Percentiles rank a stretch among this genome's conserved stretches.
Conservation (phyloP, 1,140 invertebrate genomes). For the Drosophila orena region DNA sequence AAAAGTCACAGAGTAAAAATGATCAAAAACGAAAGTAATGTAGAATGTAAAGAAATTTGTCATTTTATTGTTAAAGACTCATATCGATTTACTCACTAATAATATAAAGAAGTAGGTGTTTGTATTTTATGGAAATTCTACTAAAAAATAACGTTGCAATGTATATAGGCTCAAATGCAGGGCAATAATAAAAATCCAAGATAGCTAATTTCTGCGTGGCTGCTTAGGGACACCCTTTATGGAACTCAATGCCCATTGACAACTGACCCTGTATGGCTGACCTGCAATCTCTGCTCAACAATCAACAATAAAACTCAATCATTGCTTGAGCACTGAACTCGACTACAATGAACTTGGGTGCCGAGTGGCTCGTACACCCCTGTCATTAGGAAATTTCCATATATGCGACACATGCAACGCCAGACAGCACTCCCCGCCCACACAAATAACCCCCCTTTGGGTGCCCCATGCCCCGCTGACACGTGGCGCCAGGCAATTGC, state of each 20-base stretch:
- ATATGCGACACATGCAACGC: slow-evolving; percentile 70
- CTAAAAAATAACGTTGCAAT: too few relatives aligned
- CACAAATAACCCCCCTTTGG: neutral
- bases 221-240: slow-evolving; percentile 17
- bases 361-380: slow-evolving; percentile 40
- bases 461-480: neutral
- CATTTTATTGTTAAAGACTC: neutral
- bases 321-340: slow-evolving; percentile 52
- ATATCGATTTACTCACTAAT: neutral
- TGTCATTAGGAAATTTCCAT: slow-evolving; percentile 74
- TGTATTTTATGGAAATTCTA: too few relatives aligned
- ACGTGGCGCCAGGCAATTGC: slow-evolving; percentile 45
- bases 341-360: slow-evolving; percentile 51
- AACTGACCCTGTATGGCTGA: slow-evolving; percentile 24
- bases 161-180: too few relatives aligned
- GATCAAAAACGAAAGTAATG: neutral
- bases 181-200: too few relatives aligned
- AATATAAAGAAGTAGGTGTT: too few relatives aligned
- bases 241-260: neutral
- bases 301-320: slow-evolving; percentile 69
- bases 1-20: neutral
- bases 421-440: slow-evolving; percentile 5
- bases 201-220: neutral
- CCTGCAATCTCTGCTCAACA: slow-evolving; percentile 52
- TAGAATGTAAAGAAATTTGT: neutral